Evolutionary conservation across 2,797 vertebrate genomes (phyloP), one percentile per base, ranked within the genome.

Genomic region (Labroides dimidiatus): DNA sequence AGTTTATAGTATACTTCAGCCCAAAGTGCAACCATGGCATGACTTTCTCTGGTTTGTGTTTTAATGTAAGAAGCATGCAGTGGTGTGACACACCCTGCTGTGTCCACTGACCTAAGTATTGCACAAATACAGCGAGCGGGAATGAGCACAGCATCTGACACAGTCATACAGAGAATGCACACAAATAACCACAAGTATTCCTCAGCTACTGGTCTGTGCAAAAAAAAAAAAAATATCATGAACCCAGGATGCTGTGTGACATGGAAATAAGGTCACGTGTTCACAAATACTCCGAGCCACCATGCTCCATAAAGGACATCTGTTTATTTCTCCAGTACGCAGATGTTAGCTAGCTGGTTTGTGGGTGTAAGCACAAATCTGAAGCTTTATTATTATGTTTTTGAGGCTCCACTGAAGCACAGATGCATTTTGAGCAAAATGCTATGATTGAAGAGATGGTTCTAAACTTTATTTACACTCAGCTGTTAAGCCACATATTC

Each of bases 61-160:
- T 77, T 82, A 76, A 85, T 81, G 82, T 75, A 62, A 64, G 56
- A 78, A 77, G 61, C 73, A 80, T 69, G 76, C 64, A 67, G 79
- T 62, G 73, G 76, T 74, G 81, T 56, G 80, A 78, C 83, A 81
- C 81, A 17, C 81, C 78, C 82, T 37, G 43, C 58, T 45, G 55
- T 16, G 23, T 66, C 53, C 71, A 51, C 68, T 54, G n/a, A 66
- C 54, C 49, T 41, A 57, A 51, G 45, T 41, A 21, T 8, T 7
- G 20, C 69, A 57, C 55, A 56, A 73, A 72, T 10, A 50, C 43
- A 49, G 55, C 58, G 51, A 5, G 42, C 33, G 60, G 16, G 36
- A 72, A 75, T 50, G 41, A 64, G 65, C 52, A 54, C 53, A 54
- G 53, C 68, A 55, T 62, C 53, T 21, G 44, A 75, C 51, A 36